Conservation (phyloP, 2,113 vertebrate species). For the Lycaon pictus region DNA sequence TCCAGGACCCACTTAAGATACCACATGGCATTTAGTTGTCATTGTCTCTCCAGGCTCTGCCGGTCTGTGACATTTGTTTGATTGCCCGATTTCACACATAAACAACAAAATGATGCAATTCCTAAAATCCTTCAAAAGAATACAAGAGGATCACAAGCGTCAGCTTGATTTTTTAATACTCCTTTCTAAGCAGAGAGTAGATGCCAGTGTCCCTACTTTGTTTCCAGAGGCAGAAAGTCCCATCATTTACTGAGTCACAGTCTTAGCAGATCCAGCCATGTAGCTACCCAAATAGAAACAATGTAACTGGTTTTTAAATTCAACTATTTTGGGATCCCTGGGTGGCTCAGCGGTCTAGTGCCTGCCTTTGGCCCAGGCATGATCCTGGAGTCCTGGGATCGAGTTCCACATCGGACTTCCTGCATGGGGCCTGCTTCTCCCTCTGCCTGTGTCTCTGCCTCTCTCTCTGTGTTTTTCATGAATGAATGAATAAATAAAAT, state of each 20-base stretch:
- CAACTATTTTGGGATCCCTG: not conserved
- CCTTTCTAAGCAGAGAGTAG: not conserved
- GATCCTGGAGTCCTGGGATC: no score
- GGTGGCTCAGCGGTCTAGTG: no score
- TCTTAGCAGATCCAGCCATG: not conserved
- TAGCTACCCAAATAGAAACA: not conserved
- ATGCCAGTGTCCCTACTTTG: not conserved
- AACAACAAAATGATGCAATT: not conserved
- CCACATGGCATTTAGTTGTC: not conserved
- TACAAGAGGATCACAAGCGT: not conserved
- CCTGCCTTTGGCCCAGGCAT: no score
- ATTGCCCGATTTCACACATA: constrained; percentile 8
- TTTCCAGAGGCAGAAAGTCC: not conserved
- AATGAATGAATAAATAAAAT: no score
- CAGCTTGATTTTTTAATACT: not conserved
- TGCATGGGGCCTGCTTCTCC: no score
- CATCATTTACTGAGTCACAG: not conserved
- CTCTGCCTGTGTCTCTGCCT: no score
- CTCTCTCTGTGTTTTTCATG: no score
- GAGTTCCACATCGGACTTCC: no score
- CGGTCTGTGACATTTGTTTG: not conserved
- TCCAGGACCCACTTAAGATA: not conserved
- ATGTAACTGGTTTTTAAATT: not conserved
- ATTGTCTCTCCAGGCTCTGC: not conserved
- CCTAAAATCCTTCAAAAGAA: constrained; percentile 31